Evolutionary conservation across 2,113 vertebrate species (phyloP).

Genomic region (Myotis davidii): DNA sequence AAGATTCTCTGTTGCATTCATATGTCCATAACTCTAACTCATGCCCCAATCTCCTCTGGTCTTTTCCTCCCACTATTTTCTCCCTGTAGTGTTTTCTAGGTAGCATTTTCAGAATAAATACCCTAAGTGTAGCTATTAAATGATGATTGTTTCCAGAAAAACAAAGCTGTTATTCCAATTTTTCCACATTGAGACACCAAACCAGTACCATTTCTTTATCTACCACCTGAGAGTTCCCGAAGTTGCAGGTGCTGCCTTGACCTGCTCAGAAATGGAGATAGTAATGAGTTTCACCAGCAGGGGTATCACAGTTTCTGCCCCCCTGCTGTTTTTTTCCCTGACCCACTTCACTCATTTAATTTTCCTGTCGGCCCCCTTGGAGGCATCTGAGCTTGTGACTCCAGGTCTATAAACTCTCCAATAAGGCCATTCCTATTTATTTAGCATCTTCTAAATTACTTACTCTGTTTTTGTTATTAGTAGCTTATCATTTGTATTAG

Average conservation of each 20-base stretch:
- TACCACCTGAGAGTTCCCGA: not conserved
- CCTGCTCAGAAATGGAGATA: not conserved
- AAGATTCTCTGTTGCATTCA: not conserved
- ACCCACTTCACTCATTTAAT: not conserved
- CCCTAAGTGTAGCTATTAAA: not conserved
- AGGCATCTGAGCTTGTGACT: not conserved
- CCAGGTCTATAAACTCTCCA: not conserved
- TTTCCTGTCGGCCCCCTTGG: not conserved
- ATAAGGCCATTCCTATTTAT: not conserved
- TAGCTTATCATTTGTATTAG: not conserved
- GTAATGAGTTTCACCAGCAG: not conserved
- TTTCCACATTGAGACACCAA: not conserved
- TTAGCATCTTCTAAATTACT: not conserved
- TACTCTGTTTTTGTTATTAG: not conserved
- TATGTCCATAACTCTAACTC: not conserved
- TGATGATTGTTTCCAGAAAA: not conserved
- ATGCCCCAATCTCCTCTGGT: not conserved
- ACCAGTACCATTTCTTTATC: not conserved
- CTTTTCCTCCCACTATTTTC: not conserved
- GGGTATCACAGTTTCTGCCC: not conserved
- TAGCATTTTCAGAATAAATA: not conserved
- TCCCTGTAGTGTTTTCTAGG: not conserved
- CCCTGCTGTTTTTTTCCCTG: not conserved
- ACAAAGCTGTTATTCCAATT: not conserved
- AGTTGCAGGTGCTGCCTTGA: not conserved